A percentile compares a stretch with the other conserved stretches of the same genome.
Conservation (phyloP, 2,113 vertebrate genomes). For the Halcyon malimbica region DNA sequence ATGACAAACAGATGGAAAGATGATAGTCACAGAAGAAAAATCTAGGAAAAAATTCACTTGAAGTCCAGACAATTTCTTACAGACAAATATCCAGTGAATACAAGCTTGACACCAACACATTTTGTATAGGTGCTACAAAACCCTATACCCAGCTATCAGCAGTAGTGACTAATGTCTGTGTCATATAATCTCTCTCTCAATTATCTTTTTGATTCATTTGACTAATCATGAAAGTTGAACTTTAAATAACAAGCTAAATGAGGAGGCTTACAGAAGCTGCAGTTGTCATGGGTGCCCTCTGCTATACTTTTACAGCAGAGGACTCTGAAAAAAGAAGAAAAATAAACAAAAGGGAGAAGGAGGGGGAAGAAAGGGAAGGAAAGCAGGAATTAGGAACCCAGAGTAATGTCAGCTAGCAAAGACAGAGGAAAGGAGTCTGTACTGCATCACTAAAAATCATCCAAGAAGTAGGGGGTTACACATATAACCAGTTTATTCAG, state of each 20-base stretch:
- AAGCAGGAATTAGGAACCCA: neutral
- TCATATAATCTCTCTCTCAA: constrained; percentile 32
- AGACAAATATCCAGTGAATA: neutral
- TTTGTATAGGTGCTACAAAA: neutral
- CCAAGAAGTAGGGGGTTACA: neutral
- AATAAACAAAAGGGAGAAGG: neutral
- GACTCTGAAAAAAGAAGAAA: neutral
- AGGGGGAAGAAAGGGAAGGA: neutral
- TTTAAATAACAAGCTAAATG: constrained; percentile 68
- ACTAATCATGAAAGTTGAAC: constrained; percentile 64
- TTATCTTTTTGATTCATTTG: constrained; percentile 43
- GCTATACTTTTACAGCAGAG: neutral
- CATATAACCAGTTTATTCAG: neutral
- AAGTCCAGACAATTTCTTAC: neutral
- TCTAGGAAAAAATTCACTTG: neutral
- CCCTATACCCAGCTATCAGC: neutral
- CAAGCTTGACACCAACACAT: neutral
- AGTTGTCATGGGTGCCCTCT: constrained; percentile 38
- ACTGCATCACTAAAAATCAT: neutral
- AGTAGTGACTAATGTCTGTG: constrained; percentile 32
- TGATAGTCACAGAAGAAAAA: neutral
- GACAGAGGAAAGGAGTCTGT: neutral
- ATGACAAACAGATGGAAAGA: neutral
- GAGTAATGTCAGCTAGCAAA: constrained; percentile 9
- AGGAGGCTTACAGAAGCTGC: constrained; percentile 37